These are phyloP conservation scores for Carettochelys insculpta DNA, from an alignment of 2,113 vertebrate genomes.

Conservation along the genomic window DNA sequence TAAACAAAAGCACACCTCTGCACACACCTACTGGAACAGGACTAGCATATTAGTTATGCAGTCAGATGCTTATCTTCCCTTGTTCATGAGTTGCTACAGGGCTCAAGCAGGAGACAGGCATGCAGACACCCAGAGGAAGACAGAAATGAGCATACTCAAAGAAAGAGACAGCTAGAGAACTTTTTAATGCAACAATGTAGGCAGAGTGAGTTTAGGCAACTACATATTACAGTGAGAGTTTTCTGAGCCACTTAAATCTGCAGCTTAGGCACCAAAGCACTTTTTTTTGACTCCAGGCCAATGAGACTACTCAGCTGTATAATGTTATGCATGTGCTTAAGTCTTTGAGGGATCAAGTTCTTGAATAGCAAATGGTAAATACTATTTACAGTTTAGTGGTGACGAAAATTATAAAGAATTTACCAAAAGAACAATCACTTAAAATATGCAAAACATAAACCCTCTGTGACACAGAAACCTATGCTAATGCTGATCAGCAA, in stretches of 20 bases:
- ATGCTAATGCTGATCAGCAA: background rate
- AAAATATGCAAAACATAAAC: slow-evolving; percentile 38
- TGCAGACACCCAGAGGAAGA: background rate
- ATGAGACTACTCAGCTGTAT: background rate
- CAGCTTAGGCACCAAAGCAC: background rate
- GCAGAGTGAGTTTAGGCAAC: background rate
- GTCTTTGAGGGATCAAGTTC: slow-evolving; percentile 29
- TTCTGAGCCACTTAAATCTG: background rate
- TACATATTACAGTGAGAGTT: background rate
- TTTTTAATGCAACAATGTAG: background rate
- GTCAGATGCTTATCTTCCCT: background rate
- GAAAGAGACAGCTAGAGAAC: background rate
- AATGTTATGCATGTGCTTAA: background rate
- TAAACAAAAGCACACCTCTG: background rate
- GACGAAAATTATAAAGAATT: background rate
- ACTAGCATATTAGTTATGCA: background rate
- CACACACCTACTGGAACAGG: background rate
- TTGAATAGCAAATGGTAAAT: slow-evolving; percentile 6
- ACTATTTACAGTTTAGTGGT: slow-evolving; percentile 36
- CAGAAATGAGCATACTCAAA: too few species aligned
- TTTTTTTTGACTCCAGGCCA: background rate
- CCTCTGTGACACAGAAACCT: background rate
- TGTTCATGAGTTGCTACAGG: background rate
- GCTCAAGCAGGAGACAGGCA: background rate
- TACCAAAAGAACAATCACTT: slow-evolving; percentile 25